Conservation (phyloP, 2,113 vertebrate species). For the Hypanus sabinus region DNA sequence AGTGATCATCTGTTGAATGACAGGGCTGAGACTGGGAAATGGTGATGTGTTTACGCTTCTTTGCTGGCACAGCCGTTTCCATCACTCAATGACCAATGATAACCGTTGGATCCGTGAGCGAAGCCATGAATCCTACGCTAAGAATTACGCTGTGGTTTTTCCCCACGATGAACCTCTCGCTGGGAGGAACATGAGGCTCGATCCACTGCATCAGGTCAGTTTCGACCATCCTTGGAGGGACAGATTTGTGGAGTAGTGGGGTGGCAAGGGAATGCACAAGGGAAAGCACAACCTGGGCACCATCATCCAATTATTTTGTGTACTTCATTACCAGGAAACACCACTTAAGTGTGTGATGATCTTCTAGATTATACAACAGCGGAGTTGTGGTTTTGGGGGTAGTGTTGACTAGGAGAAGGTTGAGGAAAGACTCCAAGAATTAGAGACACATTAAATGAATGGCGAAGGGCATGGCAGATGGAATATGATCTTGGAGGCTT, state of each 20-base stretch:
- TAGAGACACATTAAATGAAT: too few species aligned
- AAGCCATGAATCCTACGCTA: constrained; percentile 92
- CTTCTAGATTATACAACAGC: background rate
- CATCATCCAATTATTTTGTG: background rate
- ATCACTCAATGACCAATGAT: constrained; percentile 70
- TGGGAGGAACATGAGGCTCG: constrained; percentile 73
- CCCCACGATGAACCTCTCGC: constrained; percentile 88
- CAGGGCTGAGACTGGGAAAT: too few species aligned
- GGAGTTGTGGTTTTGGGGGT: background rate
- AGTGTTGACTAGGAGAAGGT: too few species aligned
- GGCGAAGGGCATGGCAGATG: too few species aligned
- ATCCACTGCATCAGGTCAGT: constrained; percentile 77
- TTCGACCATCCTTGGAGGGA: background rate
- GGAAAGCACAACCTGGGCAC: background rate
- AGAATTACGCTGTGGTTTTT: constrained; percentile 89
- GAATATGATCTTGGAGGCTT: too few species aligned
- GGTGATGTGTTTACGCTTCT: background rate
- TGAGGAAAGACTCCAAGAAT: too few species aligned
- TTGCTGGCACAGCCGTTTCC: constrained; percentile 71
- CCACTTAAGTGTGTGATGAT: background rate
- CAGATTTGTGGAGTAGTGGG: too few species aligned
- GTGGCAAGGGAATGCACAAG: too few species aligned
- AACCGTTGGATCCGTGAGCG: constrained; percentile 80
- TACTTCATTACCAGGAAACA: background rate
- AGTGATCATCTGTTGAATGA: background rate